Base-by-base conservation (phyloP, 2,797 vertebrate species). In the Coracias cyanogaster region DNA sequence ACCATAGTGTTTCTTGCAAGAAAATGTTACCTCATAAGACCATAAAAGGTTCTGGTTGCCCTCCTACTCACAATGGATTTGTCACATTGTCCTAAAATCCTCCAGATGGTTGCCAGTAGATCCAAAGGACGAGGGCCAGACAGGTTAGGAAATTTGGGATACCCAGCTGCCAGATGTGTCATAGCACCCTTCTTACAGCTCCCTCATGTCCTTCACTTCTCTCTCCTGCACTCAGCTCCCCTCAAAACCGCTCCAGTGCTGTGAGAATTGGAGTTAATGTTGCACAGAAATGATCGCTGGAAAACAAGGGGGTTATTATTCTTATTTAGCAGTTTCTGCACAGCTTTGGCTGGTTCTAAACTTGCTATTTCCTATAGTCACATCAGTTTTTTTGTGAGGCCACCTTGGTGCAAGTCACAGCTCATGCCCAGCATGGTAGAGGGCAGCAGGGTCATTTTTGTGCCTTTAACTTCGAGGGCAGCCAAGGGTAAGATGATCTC, bases 91-190 rank as follows among this genome's bases (percentile, higher is more conserved):
- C 73, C 77, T 91, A 69, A 96, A 97, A 79, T 98, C 93, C 55
- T 97, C 92, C 13, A 98, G 90, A 0, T 93, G 97, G 86, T 98
- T 98, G 82, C 96, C 80, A 89, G 98, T 96, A 62, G 98, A 67
- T 58, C 33, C 1, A 1, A 95, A 98, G 97, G 89, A 98, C 97
- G 41, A 98, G 96, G 3, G 97, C 26, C 79, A 98, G 93, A 89
- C 97, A 97, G 35, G 97, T 98, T 51, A 98, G 96, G 87, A 98
- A 98, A 95, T 98, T 98, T 12, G 97, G 96, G 94, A 98, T 94
- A 93, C 97, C 95, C 22, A 98, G 96, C 4, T 98, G 97, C 11
- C 96, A 95, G 29, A 97, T 58, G 51, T 92, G 95, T 39, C 69
- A 81, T 67, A 98, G 97, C 64, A 96, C 94, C 80, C 94, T 89